Conservation (phyloP, 2,113 vertebrate species). For the Brachypteracias leptosomus region DNA sequence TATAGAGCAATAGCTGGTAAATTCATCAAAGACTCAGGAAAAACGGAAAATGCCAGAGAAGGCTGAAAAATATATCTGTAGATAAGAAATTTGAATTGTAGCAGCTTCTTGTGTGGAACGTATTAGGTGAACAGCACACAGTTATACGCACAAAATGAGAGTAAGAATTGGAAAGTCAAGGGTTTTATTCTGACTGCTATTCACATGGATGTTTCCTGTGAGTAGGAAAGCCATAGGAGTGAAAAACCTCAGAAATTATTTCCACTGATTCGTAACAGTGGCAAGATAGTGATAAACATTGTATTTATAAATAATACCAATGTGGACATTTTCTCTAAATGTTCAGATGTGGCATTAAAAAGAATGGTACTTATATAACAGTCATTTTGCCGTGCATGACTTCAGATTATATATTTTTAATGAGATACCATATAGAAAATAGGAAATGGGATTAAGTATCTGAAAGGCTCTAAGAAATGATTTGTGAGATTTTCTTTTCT, state of each 20-base stretch:
- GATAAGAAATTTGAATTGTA: background rate
- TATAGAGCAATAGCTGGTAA: background rate
- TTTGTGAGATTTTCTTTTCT: background rate
- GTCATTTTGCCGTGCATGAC: background rate
- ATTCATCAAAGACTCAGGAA: background rate
- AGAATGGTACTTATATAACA: background rate
- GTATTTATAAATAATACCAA: background rate
- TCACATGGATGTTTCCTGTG: background rate
- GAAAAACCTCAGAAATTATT: background rate
- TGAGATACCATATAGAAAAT: background rate
- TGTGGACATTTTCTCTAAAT: background rate
- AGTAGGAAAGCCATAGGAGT: background rate
- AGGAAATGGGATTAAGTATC: background rate
- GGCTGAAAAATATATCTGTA: background rate
- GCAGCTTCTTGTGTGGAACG: background rate
- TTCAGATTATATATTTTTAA: background rate
- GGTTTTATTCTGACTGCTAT: background rate
- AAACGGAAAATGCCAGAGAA: background rate
- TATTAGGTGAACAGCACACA: background rate
- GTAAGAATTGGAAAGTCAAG: background rate
- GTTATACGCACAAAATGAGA: background rate
- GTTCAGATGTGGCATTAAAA: background rate
- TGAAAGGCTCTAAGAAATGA: background rate
- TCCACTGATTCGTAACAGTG: background rate
- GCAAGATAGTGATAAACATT: background rate